These are phyloP conservation scores for Lagopus muta DNA, from an alignment of 2,113 vertebrate genomes.

Conservation along the genomic window DNA sequence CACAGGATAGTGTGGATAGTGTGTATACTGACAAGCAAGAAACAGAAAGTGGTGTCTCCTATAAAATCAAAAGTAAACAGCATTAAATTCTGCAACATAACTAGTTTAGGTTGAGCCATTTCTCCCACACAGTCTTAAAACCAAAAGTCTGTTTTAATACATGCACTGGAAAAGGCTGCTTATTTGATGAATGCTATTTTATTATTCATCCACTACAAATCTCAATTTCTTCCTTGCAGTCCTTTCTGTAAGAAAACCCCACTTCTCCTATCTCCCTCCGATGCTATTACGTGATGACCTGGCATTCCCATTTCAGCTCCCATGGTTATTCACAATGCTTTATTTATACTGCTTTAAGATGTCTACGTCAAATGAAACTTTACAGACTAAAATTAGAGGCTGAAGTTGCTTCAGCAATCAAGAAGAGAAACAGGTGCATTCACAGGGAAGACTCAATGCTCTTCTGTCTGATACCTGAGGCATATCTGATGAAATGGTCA, in stretches of 20 bases:
- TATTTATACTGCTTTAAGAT: not conserved
- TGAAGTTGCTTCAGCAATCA: not conserved
- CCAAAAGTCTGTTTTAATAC: slow-evolving; percentile 1
- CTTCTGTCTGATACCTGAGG: not conserved
- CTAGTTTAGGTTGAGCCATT: slow-evolving; percentile 5
- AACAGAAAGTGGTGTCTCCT: not conserved
- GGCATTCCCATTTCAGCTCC: not conserved
- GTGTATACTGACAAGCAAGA: not conserved
- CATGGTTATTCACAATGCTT: not conserved
- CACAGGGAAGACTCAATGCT: not conserved
- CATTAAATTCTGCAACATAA: not conserved
- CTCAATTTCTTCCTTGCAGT: not conserved
- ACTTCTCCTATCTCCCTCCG: not conserved
- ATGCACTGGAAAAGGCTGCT: not conserved
- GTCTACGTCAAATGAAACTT: not conserved
- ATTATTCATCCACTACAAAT: slow-evolving; percentile 23
- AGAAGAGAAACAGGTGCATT: not conserved
- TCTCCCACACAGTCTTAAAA: slow-evolving; percentile 25
- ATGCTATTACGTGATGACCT: not conserved
- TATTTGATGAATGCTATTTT: slow-evolving; percentile 20
- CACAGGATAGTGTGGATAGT: not conserved
- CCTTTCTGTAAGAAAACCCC: not conserved
- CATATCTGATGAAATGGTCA: not conserved
- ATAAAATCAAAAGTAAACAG: not conserved
- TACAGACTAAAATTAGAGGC: not conserved